Conservation (phyloP, 2,797 vertebrate genomes). For the Coilia nasus region DNA sequence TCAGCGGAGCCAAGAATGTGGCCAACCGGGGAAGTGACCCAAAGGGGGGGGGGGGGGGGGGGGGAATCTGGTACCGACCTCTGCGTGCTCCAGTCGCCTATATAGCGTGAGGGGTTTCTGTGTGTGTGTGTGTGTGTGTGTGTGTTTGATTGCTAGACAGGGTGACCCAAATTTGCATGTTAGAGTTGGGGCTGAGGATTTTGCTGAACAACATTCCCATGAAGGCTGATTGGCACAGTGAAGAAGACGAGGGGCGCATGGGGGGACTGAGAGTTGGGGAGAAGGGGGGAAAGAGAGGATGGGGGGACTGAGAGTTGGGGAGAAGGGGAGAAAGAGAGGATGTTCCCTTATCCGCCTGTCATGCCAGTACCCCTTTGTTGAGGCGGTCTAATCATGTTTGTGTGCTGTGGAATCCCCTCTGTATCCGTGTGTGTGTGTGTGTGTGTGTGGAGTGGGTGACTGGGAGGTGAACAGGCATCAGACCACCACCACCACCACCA, state of each 20-base stretch:
- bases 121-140: conserved; percentile 15
- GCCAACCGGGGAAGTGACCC: background rate
- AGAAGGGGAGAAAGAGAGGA: background rate
- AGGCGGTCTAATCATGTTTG: conserved; percentile 30
- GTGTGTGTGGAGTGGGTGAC: background rate
- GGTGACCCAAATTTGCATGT: conserved; percentile 19
- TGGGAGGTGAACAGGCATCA: background rate
- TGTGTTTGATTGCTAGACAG: background rate
- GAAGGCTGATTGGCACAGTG: conserved; percentile 2
- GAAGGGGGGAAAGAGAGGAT: background rate
- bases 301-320: background rate
- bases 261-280: background rate
- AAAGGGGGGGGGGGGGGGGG: too few species aligned
- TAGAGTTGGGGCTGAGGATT: conserved; percentile 24
- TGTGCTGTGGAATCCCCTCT: conserved; percentile 9
- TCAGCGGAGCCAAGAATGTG: background rate
- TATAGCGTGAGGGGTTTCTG: background rate
- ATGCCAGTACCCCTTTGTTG: conserved; percentile 26
- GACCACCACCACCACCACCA: background rate
- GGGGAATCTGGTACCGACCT: background rate
- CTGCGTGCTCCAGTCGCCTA: background rate
- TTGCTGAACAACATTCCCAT: conserved; percentile 14
- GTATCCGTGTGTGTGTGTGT: conserved; percentile 19
- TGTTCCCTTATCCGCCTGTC: conserved; percentile 1
- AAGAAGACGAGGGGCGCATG: background rate